Percentiles rank a stretch among this genome's conserved stretches.
phyloP scores from a whole-genome alignment of 2,797 vertebrate species.

The Crypturellus tataupa region DNA sequence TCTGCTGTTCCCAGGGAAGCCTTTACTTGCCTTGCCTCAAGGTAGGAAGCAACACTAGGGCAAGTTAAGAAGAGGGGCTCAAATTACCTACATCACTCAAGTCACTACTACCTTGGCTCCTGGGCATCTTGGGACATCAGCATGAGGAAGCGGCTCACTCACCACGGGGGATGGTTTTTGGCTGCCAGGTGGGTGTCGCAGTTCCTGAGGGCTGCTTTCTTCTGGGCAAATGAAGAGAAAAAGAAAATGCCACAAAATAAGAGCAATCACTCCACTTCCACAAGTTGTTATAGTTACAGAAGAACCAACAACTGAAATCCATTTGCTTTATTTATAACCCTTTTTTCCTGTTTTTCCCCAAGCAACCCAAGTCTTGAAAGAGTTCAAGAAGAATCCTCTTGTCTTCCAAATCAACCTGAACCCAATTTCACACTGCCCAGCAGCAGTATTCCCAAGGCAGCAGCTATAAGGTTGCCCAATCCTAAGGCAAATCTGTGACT shows the following conservation, averaged over 20 bases:
- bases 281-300: not conserved
- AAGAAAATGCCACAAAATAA: constrained; percentile 1
- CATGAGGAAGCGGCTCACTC: constrained; percentile 53
- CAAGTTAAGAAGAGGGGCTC: not conserved
- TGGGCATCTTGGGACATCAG: constrained; percentile 32
- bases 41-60: not conserved
- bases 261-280: constrained; percentile 1
- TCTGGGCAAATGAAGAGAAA: constrained; percentile 64
- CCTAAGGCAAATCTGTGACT: not conserved
- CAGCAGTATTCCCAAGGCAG: not conserved
- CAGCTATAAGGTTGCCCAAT: not conserved
- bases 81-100: constrained; percentile 9
- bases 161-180: constrained; percentile 79
- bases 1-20: not conserved
- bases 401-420: not conserved
- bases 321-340: not conserved
- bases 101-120: constrained; percentile 52
- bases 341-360: not conserved
- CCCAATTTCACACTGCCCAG: not conserved
- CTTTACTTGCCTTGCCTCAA: not conserved
- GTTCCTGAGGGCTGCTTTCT: constrained; percentile 79
- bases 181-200: constrained; percentile 68
- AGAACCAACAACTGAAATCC: not conserved
- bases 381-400: not conserved
- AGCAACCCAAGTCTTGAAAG: not conserved